Conservation (phyloP, 2,113 vertebrate species). For the Mobula hypostoma region DNA sequence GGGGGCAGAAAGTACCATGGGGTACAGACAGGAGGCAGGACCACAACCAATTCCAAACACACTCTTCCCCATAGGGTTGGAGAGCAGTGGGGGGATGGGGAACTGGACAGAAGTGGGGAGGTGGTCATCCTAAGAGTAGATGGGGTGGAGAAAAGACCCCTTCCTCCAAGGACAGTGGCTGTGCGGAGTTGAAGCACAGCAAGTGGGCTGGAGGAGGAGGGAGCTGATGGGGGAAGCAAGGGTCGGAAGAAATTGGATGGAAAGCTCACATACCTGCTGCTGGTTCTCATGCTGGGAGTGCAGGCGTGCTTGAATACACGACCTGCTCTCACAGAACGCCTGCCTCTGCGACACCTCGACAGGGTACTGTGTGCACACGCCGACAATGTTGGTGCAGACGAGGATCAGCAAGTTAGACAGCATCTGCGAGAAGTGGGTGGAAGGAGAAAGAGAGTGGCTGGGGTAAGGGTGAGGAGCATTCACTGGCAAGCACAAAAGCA, state of each 20-base stretch:
- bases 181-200: no score
- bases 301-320: conserved; percentile 88
- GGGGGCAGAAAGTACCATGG: no score
- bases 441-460: neutral
- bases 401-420: conserved; percentile 86
- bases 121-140: no score
- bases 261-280: conserved; percentile 69
- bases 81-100: no score
- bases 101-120: no score
- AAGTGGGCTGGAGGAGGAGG: no score
- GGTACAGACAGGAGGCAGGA: no score
- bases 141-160: no score
- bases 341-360: conserved; percentile 94
- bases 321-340: conserved; percentile 90
- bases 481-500: neutral
- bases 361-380: conserved; percentile 91
- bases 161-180: no score
- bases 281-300: conserved; percentile 90
- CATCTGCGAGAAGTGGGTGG: conserved; percentile 56
- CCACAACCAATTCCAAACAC: no score
- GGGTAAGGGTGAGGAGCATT: neutral
- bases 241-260: no score
- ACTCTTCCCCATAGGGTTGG: no score
- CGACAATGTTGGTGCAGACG: conserved; percentile 90
- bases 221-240: neutral